These are phyloP conservation scores for Capreolus pygargus DNA, from an alignment of 2,113 vertebrate species.

Conservation along the genomic window DNA sequence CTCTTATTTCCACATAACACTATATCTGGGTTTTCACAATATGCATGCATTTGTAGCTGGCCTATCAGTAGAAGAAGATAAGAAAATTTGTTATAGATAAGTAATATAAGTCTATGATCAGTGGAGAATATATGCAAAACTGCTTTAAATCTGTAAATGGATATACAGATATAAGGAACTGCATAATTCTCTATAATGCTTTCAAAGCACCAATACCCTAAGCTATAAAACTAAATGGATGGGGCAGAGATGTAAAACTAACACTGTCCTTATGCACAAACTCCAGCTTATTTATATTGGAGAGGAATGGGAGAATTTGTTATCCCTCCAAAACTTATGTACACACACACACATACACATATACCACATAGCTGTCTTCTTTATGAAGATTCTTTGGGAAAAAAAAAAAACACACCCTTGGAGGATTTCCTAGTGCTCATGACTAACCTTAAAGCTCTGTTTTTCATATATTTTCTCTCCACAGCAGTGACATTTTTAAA, in stretches of 20 bases:
- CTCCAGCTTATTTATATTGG: not conserved
- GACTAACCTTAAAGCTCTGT: not conserved
- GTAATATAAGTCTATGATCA: not conserved
- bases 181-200: not conserved
- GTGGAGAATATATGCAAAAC: not conserved
- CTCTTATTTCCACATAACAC: slow-evolving; percentile 97
- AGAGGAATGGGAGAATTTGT: not conserved
- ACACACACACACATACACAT: too few relatives aligned
- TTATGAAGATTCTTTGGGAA: not conserved
- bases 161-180: not conserved
- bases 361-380: not conserved
- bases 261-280: not conserved
- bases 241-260: not conserved
- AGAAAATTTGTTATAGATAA: not conserved
- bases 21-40: slow-evolving; percentile 97
- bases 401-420: not conserved
- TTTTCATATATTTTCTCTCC: not conserved
- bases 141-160: not conserved
- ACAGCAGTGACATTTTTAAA: not conserved
- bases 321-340: not conserved
- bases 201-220: not conserved
- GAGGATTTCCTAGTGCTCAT: not conserved
- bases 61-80: slow-evolving; percentile 79
- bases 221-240: not conserved
- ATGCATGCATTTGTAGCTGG: slow-evolving; percentile 95